Conservation (phyloP, 2,113 vertebrate genomes). For the Paralichthys olivaceus region DNA sequence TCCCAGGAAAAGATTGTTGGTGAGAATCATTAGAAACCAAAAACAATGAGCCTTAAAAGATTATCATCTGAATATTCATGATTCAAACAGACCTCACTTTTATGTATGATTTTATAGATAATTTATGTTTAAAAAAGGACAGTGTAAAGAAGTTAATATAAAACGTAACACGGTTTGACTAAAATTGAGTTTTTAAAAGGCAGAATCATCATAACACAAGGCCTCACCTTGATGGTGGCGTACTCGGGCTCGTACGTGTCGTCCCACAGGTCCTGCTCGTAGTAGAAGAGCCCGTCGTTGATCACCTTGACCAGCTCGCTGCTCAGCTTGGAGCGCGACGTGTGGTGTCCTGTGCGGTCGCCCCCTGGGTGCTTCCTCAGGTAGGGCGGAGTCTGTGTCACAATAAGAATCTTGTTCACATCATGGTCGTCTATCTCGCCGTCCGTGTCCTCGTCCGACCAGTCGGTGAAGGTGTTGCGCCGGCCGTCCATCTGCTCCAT, state of each 20-base stretch:
- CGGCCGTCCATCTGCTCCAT: slow-evolving; percentile 98
- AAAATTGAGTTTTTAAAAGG: too few species aligned
- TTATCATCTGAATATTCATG: too few species aligned
- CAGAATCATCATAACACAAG: background rate
- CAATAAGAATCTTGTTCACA: slow-evolving; percentile 98
- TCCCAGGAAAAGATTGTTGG: too few species aligned
- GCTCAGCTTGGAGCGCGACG: slow-evolving; percentile 93
- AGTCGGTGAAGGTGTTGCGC: slow-evolving; percentile 97
- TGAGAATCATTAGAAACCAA: too few species aligned
- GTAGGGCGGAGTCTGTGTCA: slow-evolving; percentile 96
- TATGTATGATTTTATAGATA: too few species aligned
- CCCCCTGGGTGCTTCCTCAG: slow-evolving; percentile 95
- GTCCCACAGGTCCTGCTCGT: slow-evolving; percentile 97
- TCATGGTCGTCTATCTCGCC: slow-evolving; percentile 95
- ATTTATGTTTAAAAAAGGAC: too few species aligned
- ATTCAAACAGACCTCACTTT: too few species aligned
- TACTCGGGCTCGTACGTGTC: slow-evolving; percentile 96
- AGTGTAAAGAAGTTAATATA: too few species aligned
- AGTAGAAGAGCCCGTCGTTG: slow-evolving; percentile 98
- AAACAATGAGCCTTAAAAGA: too few species aligned
- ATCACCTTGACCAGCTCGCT: slow-evolving; percentile 95
- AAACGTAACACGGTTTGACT: too few species aligned
- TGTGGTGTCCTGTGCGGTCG: slow-evolving; percentile 95
- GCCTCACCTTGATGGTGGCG: slow-evolving; percentile 96
- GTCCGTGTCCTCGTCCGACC: slow-evolving; percentile 97